Percentiles rank a stretch among this genome's conserved stretches.
These are phyloP conservation scores for Montipora foliosa DNA, from an alignment of 64 coral and sea anemone genomes.

Conservation along the genomic window DNA sequence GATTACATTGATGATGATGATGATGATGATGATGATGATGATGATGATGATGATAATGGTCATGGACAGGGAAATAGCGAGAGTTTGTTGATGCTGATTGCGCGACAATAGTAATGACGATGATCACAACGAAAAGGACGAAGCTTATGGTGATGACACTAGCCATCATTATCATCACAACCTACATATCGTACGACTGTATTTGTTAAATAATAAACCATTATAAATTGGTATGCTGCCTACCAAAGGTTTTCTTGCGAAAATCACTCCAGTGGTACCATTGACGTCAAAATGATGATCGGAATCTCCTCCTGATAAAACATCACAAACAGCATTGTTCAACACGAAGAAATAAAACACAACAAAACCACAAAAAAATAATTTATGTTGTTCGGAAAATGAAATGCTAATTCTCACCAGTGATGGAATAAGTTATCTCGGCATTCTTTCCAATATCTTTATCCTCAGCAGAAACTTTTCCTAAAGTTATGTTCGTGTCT, in stretches of 20 bases:
- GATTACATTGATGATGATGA: neutral
- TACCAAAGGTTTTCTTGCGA: conserved; percentile 76
- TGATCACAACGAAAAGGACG: too few species aligned
- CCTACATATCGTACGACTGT: too few species aligned
- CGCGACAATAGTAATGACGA: too few species aligned
- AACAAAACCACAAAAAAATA: neutral
- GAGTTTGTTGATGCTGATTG: too few species aligned
- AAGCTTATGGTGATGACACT: too few species aligned
- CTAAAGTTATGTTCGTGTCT: conserved; percentile 55
- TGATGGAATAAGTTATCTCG: conserved; percentile 83
- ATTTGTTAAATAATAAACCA: too few species aligned
- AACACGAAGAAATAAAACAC: neutral
- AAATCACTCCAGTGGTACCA: conserved; percentile 70
- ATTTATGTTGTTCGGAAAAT: too few species aligned
- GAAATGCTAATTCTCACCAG: conserved; percentile 35
- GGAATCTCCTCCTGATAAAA: neutral
- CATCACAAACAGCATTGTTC: neutral
- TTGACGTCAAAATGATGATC: conserved; percentile 59
- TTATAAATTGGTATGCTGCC: neutral
- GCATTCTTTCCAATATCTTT: conserved; percentile 81
- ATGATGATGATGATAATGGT: neutral
- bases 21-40: too few species aligned
- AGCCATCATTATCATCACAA: too few species aligned
- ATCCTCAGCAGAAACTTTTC: conserved; percentile 77
- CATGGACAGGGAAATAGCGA: neutral